Conservation (phyloP, 2,113 vertebrate species). For the Eira barbara region DNA sequence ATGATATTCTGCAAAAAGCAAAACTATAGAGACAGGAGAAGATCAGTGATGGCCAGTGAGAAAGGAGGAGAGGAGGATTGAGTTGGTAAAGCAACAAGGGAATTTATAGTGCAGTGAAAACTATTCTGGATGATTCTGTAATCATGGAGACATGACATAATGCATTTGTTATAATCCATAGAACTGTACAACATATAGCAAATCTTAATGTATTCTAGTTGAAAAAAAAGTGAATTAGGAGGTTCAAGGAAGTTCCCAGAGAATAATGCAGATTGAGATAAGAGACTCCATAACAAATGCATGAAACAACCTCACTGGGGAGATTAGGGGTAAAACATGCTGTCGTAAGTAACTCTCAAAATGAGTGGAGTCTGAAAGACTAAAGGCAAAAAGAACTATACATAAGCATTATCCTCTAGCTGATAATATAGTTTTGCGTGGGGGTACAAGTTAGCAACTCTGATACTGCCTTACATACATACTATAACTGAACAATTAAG, state of each 20-base stretch:
- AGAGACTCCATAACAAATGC: background rate
- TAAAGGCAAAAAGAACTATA: background rate
- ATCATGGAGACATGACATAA: background rate
- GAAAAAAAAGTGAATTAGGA: background rate
- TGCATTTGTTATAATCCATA: background rate
- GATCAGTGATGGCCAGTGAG: background rate
- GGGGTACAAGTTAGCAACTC: background rate
- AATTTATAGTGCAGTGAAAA: background rate
- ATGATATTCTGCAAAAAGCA: background rate
- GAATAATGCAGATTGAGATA: background rate
- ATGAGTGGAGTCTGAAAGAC: background rate
- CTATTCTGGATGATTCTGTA: background rate
- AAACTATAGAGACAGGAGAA: background rate
- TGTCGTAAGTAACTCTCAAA: background rate
- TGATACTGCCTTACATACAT: background rate
- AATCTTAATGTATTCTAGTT: background rate
- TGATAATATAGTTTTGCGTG: background rate
- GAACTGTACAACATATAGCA: background rate
- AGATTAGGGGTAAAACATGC: background rate
- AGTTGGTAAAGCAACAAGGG: background rate
- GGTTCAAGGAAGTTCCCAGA: background rate
- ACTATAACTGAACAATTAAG: background rate
- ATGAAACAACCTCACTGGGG: background rate
- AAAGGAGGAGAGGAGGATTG: background rate
- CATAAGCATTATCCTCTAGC: background rate